These are phyloP conservation scores for Aphidius gifuensis DNA, from an alignment of 1,140 invertebrate species.

Conservation along the genomic window DNA sequence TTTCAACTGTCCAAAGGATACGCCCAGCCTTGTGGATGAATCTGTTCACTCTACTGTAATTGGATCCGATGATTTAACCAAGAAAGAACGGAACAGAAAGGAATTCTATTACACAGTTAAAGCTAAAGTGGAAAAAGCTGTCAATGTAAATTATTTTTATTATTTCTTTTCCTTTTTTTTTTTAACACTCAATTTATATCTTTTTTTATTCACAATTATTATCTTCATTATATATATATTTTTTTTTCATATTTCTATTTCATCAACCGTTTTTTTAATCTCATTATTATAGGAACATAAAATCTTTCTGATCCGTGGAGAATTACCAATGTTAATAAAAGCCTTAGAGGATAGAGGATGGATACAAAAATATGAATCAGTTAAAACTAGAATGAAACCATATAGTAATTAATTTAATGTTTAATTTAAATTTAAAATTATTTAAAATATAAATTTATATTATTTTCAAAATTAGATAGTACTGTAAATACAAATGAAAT, in stretches of 20 bases:
- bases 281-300: slow-evolving; percentile 35
- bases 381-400: slow-evolving; percentile 42
- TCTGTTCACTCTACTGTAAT: slow-evolving; percentile 15
- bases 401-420: slow-evolving; percentile 40
- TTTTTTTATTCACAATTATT: slow-evolving; percentile 5
- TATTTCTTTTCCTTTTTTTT: neutral
- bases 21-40: slow-evolving; percentile 17
- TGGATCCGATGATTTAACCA: slow-evolving; percentile 15
- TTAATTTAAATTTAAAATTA: slow-evolving; percentile 9
- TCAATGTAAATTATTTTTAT: slow-evolving; percentile 28
- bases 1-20: slow-evolving; percentile 21
- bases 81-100: slow-evolving; percentile 17
- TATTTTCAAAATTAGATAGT: slow-evolving; percentile 5
- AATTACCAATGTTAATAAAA: slow-evolving; percentile 44
- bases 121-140: slow-evolving; percentile 34
- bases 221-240: neutral
- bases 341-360: slow-evolving; percentile 42
- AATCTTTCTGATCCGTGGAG: slow-evolving; percentile 47
- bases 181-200: neutral
- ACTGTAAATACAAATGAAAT: slow-evolving; percentile 33
- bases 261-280: slow-evolving; percentile 8
- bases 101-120: slow-evolving; percentile 31
- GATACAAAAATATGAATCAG: slow-evolving; percentile 47
- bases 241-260: slow-evolving; percentile 2
- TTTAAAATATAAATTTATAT: neutral